Conservation (phyloP, 2,113 vertebrate species). For the Etheostoma spectabile region DNA sequence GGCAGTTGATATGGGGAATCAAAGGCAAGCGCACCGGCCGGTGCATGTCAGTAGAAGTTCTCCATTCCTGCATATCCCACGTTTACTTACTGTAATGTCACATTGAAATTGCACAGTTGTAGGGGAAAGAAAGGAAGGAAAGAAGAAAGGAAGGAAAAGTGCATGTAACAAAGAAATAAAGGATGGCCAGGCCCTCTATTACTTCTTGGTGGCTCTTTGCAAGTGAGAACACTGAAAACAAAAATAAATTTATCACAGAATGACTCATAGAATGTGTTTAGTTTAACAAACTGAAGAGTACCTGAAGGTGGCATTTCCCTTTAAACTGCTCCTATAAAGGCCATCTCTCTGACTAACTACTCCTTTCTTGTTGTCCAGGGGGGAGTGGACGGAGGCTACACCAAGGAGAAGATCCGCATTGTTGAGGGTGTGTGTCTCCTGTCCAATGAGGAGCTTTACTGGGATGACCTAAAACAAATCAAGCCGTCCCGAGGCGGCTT, state of each 20-base stretch:
- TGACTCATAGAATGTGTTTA: not conserved
- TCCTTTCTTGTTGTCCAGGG: constrained; percentile 76
- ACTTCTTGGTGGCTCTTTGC: not conserved
- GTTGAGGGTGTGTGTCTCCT: constrained; percentile 97
- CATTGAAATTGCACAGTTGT: no score
- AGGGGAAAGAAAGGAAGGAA: not conserved
- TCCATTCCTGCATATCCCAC: no score
- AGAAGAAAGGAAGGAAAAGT: not conserved
- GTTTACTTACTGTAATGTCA: no score
- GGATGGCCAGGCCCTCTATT: not conserved
- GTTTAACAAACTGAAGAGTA: not conserved
- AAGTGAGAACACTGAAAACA: not conserved
- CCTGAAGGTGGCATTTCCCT: constrained; percentile 22
- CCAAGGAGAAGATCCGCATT: constrained; percentile 97
- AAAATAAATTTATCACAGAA: not conserved
- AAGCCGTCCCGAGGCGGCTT: constrained; percentile 93
- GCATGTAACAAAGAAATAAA: not conserved
- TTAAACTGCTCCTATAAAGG: not conserved
- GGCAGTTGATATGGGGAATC: no score
- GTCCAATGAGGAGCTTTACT: constrained; percentile 92
- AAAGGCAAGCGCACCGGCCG: no score
- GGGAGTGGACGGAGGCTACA: constrained; percentile 91
- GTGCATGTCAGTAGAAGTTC: no score
- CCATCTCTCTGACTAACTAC: constrained; percentile 8
- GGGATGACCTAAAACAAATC: constrained; percentile 97